These are phyloP conservation scores for Rhinoptilus africanus DNA, from an alignment of 2,113 vertebrate genomes.

Conservation along the genomic window DNA sequence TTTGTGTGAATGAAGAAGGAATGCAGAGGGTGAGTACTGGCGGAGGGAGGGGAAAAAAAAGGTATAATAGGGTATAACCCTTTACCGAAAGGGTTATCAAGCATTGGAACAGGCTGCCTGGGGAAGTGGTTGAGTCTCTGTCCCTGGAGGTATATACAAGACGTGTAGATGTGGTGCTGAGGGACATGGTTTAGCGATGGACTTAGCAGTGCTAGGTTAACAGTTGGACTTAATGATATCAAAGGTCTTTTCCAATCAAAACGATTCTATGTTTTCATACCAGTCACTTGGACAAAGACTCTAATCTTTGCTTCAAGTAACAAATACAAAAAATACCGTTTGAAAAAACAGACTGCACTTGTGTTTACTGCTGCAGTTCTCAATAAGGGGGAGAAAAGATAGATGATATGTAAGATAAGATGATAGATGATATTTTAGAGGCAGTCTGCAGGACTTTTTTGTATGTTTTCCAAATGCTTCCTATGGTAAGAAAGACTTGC, in stretches of 20 bases:
- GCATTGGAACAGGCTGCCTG: background rate
- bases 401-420: background rate
- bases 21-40: conserved; percentile 88
- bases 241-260: background rate
- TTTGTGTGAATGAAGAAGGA: conserved; percentile 94
- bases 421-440: background rate
- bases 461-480: background rate
- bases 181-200: background rate
- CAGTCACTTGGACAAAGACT: background rate
- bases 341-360: background rate
- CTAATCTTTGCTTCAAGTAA: background rate
- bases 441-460: background rate
- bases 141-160: background rate
- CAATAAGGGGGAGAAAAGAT: background rate
- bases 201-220: background rate
- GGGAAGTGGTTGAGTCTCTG: background rate
- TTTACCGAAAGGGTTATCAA: background rate
- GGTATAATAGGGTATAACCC: background rate
- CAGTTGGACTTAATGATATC: background rate
- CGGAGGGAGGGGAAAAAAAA: background rate
- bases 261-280: background rate
- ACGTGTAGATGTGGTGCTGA: background rate
- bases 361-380: background rate
- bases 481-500: background rate
- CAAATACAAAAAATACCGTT: background rate